Percentiles rank a stretch among this genome's conserved stretches.
Evolutionary conservation across 92 coral and sea anemone species (phyloP).

Genomic region (Heteractis magnifica): DNA sequence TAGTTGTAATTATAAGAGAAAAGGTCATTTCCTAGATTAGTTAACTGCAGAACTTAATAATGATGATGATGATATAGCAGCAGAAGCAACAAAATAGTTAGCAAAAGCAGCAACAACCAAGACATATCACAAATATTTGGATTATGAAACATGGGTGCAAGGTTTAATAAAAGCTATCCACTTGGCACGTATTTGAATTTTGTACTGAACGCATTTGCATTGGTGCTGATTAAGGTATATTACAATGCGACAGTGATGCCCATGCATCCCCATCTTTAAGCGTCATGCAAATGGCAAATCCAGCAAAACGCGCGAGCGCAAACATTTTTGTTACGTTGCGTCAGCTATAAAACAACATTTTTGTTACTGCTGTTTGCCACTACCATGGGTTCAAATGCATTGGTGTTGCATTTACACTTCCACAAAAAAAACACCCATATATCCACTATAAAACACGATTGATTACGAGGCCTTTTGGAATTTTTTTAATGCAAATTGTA

Average conservation of each 20-base stretch:
- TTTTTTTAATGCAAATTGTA: too few relatives aligned
- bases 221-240: too few relatives aligned
- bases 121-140: neutral
- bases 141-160: neutral
- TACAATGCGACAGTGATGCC: too few relatives aligned
- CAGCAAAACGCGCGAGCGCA: neutral
- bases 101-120: too few relatives aligned
- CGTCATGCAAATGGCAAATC: conserved; percentile 8
- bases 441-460: too few relatives aligned
- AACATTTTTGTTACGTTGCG: neutral
- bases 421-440: too few relatives aligned
- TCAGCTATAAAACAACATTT: neutral
- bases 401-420: too few relatives aligned
- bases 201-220: too few relatives aligned
- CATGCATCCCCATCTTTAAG: neutral
- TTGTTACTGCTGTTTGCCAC: conserved; percentile 1
- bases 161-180: neutral
- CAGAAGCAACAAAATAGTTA: neutral
- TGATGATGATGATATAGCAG: neutral
- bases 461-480: too few relatives aligned
- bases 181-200: too few relatives aligned
- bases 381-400: neutral
- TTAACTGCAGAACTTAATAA: neutral
- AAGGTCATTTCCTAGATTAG: neutral
- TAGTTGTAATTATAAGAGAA: neutral